phyloP scores from a whole-genome alignment of 2,113 vertebrate genomes.

The Pandion haliaetus region DNA sequence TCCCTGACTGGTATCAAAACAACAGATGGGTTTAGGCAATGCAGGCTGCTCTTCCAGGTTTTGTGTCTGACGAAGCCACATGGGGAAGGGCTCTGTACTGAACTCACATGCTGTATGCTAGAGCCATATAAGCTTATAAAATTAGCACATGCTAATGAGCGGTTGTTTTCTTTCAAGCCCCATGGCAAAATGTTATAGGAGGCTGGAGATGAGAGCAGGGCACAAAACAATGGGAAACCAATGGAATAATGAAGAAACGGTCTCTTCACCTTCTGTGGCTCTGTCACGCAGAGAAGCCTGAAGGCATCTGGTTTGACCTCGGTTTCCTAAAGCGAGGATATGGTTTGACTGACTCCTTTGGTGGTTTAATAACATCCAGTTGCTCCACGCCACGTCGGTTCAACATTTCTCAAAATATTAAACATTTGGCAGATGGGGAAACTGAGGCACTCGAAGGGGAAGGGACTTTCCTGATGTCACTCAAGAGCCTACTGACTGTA shows the following conservation, averaged over 20 bases:
- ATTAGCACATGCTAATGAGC: background rate
- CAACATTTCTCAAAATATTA: background rate
- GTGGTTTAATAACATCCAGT: background rate
- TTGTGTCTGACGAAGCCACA: background rate
- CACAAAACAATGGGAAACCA: background rate
- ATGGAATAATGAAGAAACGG: background rate
- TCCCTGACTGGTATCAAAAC: background rate
- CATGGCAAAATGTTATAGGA: background rate
- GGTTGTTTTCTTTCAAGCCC: background rate
- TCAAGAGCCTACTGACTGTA: no score
- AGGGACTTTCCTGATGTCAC: background rate
- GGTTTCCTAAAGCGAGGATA: background rate
- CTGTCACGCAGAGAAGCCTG: background rate
- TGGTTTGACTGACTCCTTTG: background rate
- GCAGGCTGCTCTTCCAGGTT: background rate
- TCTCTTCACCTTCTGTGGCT: background rate
- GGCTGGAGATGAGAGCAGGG: background rate
- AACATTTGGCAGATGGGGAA: background rate
- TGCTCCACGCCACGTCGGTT: background rate
- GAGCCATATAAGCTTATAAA: background rate
- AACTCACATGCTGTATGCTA: background rate
- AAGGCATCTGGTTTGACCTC: background rate
- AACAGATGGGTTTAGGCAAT: background rate
- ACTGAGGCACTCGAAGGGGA: slow-evolving; percentile 7
- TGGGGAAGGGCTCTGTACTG: background rate